Base-by-base conservation (phyloP, 2,797 vertebrate genomes). In the Discoglossus pictus region DNA sequence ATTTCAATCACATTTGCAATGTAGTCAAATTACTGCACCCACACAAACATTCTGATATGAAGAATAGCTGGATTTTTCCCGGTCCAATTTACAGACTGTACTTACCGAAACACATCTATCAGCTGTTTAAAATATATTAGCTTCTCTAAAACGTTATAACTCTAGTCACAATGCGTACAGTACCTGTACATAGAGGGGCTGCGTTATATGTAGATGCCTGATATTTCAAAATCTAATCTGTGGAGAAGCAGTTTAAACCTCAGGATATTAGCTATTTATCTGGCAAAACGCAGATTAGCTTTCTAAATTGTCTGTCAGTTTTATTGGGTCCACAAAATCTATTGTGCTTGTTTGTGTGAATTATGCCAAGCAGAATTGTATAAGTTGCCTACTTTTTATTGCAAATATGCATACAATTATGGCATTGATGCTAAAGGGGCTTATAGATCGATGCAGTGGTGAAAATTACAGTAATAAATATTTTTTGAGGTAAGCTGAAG, bases 21-120 rank as follows among this genome's bases (percentile, higher is more conserved):
- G 38, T 43, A 61, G 55, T 68, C 65, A 68, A 61, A 68, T 68
- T 61, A 53, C 40, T 53, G 18, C 34, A 21, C 48, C 18, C 56
- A 68, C 39, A 54, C 55, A 68, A 68, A 53, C 35, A 61, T 61
- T 68, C 52, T 53, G 48, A 68, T 47, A 61, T 61, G 48, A 68
- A 42, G 23, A 53, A 61, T 46, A 61, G 48, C 65, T 36, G 40
- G 35, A 68, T 68, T 46, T 53, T 13, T 31, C 43, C 38, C 16
- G 40, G 56, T 61, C 53, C 39, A 68, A 53, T 61, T 68, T 39
- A 61, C 65, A 52, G 56, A 53, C 44, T 53, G 56, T 36, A 60
- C 56, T 52, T 54, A 52, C 55, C 53, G 65, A 47, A 53, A 68
- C 9, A 10, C 47, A 68, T 61, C 65, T 68, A 47, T 68, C 65